Evolutionary conservation across 2,888 invertebrate species (phyloP).

Genomic region (Criorhina ranunculi): DNA sequence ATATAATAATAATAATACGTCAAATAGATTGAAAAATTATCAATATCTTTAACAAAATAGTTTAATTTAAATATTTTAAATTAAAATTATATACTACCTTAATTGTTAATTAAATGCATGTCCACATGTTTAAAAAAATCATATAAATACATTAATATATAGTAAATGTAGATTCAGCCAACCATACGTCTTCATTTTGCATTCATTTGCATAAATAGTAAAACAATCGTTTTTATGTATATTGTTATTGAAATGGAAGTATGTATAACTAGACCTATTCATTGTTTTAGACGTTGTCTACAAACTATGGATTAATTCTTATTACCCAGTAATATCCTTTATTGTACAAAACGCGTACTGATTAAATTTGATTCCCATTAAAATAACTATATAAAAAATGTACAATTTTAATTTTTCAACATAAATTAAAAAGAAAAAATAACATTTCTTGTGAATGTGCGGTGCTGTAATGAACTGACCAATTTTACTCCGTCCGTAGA

Average conservation of each 20-base stretch:
- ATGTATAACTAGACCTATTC: background rate
- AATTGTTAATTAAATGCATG: background rate
- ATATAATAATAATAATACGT: too few species aligned
- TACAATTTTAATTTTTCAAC: background rate
- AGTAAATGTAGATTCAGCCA: background rate
- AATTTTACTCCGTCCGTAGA: conserved; percentile 76
- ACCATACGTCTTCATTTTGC: conserved; percentile 2
- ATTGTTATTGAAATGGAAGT: background rate
- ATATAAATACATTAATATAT: background rate
- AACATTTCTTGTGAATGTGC: conserved; percentile 27
- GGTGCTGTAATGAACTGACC: conserved; percentile 74
- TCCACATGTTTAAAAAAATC: background rate
- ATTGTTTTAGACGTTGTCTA: conserved; percentile 7
- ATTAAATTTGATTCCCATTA: background rate
- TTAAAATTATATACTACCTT: background rate
- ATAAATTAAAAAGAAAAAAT: background rate
- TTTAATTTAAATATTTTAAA: background rate
- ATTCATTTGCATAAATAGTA: background rate
- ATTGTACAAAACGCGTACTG: background rate
- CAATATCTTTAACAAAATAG: background rate
- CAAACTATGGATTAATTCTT: background rate
- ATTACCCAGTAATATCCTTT: background rate
- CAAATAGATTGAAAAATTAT: too few species aligned
- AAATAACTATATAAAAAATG: background rate
- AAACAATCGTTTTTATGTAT: background rate